Conservation (phyloP, 2,888 invertebrate genomes). For the Epirrhoe tristata region DNA sequence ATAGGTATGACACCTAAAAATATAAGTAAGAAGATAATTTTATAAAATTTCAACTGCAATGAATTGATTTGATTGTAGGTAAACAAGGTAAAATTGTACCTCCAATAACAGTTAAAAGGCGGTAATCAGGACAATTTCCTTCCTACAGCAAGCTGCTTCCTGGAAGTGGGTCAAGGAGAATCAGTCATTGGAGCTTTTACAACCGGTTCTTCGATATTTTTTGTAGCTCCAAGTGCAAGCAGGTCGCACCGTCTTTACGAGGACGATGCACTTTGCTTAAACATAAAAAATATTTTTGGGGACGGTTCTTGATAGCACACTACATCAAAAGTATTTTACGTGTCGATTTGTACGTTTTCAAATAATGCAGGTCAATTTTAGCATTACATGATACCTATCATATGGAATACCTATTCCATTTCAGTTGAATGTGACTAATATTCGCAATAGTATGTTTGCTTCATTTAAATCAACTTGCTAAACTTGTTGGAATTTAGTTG, state of each 20-base stretch:
- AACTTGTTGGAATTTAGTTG: neutral
- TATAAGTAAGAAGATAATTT: too few species aligned
- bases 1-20: too few species aligned
- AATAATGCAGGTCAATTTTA: conserved; percentile 52
- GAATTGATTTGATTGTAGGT: too few species aligned
- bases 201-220: conserved; percentile 65
- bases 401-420: neutral
- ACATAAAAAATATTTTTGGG: conserved; percentile 11
- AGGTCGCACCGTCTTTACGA: conserved; percentile 27
- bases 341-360: conserved; percentile 14
- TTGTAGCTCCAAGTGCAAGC: conserved; percentile 42
- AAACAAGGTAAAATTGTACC: neutral
- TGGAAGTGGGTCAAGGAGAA: conserved; percentile 75
- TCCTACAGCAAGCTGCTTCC: conserved; percentile 55
- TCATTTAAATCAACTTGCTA: neutral
- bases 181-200: conserved; percentile 63
- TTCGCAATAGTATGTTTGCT: neutral
- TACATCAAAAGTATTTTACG: neutral
- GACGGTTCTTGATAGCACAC: conserved; percentile 2
- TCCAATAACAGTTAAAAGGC: conserved; percentile 3
- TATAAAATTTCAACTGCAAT: too few species aligned
- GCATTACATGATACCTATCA: too few species aligned
- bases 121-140: conserved; percentile 58
- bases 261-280: conserved; percentile 29
- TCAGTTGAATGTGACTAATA: too few species aligned